These are phyloP conservation scores for Podilymbus podiceps DNA, from an alignment of 2,113 vertebrate genomes.

Conservation along the genomic window DNA sequence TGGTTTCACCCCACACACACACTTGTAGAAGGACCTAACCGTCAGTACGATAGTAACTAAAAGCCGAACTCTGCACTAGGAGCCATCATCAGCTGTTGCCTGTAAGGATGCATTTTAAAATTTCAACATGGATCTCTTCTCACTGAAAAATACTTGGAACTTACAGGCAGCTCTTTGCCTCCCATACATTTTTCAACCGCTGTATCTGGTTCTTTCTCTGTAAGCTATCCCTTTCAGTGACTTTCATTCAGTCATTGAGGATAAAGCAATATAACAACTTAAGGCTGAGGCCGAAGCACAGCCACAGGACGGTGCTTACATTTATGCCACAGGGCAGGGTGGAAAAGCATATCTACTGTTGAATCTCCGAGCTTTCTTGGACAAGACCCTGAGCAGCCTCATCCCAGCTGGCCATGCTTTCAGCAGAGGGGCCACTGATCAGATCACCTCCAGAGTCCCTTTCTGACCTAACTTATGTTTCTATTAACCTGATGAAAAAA, in stretches of 20 bases:
- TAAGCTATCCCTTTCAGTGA: neutral
- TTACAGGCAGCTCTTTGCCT: neutral
- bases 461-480: neutral
- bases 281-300: neutral
- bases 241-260: neutral
- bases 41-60: neutral
- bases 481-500: neutral
- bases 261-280: neutral
- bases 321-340: neutral
- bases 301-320: neutral
- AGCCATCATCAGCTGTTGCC: neutral
- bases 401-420: neutral
- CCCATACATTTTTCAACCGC: neutral
- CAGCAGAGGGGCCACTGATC: neutral
- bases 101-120: neutral
- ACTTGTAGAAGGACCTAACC: neutral
- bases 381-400: neutral
- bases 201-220: neutral
- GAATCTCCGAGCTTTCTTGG: neutral
- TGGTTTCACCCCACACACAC: fast-evolving
- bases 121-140: neutral
- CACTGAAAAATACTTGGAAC: neutral
- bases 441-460: neutral
- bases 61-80: neutral
- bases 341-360: neutral